These are phyloP conservation scores for Andrena cerasifolii DNA, from an alignment of 1,140 invertebrate species.

Conservation along the genomic window DNA sequence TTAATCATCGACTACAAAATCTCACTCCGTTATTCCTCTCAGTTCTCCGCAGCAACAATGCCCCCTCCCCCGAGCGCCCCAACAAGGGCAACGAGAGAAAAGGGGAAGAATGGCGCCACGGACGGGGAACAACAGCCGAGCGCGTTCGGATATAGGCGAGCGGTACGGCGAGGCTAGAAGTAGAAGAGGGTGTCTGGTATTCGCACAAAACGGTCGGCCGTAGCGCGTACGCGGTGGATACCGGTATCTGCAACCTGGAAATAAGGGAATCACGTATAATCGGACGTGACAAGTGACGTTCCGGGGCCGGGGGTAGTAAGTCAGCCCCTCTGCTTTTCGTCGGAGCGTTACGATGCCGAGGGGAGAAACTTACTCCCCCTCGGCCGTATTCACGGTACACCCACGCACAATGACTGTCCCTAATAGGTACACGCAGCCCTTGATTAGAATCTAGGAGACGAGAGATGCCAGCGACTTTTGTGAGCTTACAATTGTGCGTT, in stretches of 20 bases:
- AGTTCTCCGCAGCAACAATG: constrained; percentile 26
- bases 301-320: constrained; percentile 61
- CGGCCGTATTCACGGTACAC: constrained; percentile 72
- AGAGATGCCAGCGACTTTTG: constrained; percentile 59
- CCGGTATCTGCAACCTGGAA: constrained; percentile 49
- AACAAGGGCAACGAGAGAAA: constrained; percentile 36
- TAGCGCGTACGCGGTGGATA: constrained; percentile 11
- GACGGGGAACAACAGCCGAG: constrained; percentile 26
- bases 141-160: constrained; percentile 38
- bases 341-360: constrained; percentile 63
- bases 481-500: constrained; percentile 24
- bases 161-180: constrained; percentile 18
- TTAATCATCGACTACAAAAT: constrained; percentile 30
- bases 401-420: constrained; percentile 79
- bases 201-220: constrained; percentile 28
- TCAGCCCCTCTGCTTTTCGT: constrained; percentile 62
- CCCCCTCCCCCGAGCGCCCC: constrained; percentile 18
- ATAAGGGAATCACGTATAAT: constrained; percentile 73
- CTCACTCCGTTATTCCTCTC: constrained; percentile 20
- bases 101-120: constrained; percentile 23
- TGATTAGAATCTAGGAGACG: constrained; percentile 78
- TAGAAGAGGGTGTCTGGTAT: constrained; percentile 14
- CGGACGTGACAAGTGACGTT: constrained; percentile 78
- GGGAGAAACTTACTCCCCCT: constrained; percentile 60
- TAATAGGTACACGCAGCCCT: constrained; percentile 80